Evolutionary conservation across 1,140 invertebrate genomes (phyloP).

Genomic region (Diabrotica virgifera): DNA sequence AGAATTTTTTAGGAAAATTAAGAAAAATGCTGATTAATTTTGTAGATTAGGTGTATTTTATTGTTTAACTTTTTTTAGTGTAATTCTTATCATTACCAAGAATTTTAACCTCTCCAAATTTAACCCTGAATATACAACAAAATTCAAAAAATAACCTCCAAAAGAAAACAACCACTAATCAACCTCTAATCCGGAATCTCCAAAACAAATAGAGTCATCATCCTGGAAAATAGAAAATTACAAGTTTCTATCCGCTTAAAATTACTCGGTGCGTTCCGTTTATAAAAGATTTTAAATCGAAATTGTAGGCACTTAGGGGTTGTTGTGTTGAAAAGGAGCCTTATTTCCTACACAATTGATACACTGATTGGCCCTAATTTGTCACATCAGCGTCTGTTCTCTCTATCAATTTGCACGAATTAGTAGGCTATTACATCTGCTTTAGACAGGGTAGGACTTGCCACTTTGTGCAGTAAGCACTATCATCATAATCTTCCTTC

Average conservation of each 20-base stretch:
- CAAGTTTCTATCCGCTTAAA: background rate
- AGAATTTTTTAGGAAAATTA: too few species aligned
- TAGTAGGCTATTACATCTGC: constrained; percentile 15
- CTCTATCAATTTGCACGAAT: constrained; percentile 14
- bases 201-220: too few species aligned
- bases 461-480: background rate
- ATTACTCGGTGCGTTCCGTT: constrained; percentile 7
- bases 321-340: constrained; percentile 4
- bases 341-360: constrained; percentile 13
- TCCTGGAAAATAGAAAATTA: constrained; percentile 1
- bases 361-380: constrained; percentile 12
- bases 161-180: too few species aligned
- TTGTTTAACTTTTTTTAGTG: too few species aligned
- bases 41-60: too few species aligned
- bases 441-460: background rate
- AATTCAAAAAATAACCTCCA: too few species aligned
- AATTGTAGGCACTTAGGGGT: constrained; percentile 12
- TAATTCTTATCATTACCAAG: too few species aligned
- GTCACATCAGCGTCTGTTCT: background rate
- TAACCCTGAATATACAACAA: too few species aligned
- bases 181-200: too few species aligned
- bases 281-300: constrained; percentile 4
- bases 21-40: too few species aligned
- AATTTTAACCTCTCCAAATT: too few species aligned
- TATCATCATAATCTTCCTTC: too few species aligned